phyloP scores from a whole-genome alignment of 2,113 vertebrate species.

The Lutjanus erythropterus region DNA sequence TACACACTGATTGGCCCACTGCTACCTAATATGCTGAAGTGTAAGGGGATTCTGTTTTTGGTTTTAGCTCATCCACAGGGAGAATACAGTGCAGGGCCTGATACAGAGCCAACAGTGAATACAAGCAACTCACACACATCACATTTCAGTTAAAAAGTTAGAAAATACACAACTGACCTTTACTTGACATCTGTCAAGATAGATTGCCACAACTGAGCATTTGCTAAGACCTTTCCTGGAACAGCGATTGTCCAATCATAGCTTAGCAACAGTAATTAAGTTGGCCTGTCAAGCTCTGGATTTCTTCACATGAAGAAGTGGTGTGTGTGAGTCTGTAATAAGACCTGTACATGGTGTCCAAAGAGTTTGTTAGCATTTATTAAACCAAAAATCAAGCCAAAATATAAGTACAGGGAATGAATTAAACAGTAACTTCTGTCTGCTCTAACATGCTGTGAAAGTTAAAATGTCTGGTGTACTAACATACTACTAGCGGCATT shows the following conservation, averaged over 20 bases:
- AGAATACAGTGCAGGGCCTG: not conserved
- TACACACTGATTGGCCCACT: not conserved
- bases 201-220: not conserved
- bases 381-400: not conserved
- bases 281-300: not conserved
- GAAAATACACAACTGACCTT: not conserved
- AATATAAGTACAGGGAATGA: not conserved
- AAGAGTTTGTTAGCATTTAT: not conserved
- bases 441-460: not conserved
- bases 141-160: not conserved
- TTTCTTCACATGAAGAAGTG: not conserved
- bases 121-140: not conserved
- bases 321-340: not conserved
- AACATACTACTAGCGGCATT: no score
- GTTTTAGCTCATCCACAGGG: constrained; percentile 17
- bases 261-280: not conserved
- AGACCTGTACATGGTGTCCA: not conserved
- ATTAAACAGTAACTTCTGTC: not conserved
- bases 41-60: constrained; percentile 32
- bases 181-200: not conserved
- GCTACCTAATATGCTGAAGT: constrained; percentile 19
- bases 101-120: not conserved
- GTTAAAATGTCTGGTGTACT: not conserved
- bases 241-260: not conserved
- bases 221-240: not conserved